phyloP scores from a whole-genome alignment of 2,113 vertebrate genomes.

The Sakesphorus luctuosus region DNA sequence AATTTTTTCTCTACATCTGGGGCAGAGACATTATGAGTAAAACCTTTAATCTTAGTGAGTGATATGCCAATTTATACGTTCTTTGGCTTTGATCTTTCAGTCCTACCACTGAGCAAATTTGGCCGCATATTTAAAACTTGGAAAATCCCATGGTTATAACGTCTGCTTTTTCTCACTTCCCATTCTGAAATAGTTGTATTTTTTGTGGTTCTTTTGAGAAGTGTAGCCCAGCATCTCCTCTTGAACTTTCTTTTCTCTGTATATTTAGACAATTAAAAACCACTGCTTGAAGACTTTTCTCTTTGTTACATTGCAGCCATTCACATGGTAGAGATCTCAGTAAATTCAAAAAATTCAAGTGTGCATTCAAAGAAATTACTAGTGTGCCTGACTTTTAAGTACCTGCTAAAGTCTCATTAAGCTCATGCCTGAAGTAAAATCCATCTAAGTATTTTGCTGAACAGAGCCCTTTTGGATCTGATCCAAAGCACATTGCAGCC shows the following conservation, averaged over 20 bases:
- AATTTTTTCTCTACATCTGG: background rate
- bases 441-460: background rate
- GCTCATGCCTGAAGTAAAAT: constrained; percentile 26
- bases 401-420: background rate
- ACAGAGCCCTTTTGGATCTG: background rate
- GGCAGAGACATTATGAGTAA: background rate
- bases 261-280: background rate
- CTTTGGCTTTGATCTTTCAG: constrained; percentile 30
- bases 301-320: background rate
- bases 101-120: background rate
- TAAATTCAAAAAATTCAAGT: background rate
- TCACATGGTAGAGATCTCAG: background rate
- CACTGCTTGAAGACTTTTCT: background rate
- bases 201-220: constrained; percentile 59
- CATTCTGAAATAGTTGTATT: constrained; percentile 14
- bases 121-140: constrained; percentile 11
- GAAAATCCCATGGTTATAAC: constrained; percentile 41
- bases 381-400: background rate
- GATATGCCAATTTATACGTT: background rate
- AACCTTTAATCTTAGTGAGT: background rate
- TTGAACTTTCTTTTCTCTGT: background rate
- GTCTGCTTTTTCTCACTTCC: constrained; percentile 40
- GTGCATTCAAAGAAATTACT: background rate
- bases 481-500: background rate
- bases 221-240: background rate